A percentile compares a stretch with the other conserved stretches of the same genome.
These are phyloP conservation scores for Brachynemurus nebulosus DNA, from an alignment of 2,888 invertebrate species.

Conservation along the genomic window DNA sequence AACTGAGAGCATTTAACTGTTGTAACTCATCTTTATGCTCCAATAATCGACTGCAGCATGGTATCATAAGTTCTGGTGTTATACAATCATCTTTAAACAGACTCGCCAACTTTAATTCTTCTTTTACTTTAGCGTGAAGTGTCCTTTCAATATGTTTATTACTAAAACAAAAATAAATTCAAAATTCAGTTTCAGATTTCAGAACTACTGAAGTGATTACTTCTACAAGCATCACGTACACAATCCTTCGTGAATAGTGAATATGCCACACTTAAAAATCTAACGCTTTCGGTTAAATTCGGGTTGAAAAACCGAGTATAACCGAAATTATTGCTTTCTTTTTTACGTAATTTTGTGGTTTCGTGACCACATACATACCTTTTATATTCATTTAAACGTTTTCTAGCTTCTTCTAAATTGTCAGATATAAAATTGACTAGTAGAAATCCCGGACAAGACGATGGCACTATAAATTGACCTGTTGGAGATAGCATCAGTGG, in stretches of 20 bases:
- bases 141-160: conserved; percentile 70
- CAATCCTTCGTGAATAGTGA: no score
- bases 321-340: background rate
- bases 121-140: conserved; percentile 49
- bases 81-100: conserved; percentile 83
- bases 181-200: background rate
- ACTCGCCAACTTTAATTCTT: conserved; percentile 52
- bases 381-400: conserved; percentile 57
- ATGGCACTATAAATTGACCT: conserved; percentile 85
- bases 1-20: conserved; percentile 48
- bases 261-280: no score
- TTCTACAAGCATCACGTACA: no score
- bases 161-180: conserved; percentile 29
- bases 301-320: background rate
- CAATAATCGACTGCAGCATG: conserved; percentile 62
- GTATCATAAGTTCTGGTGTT: conserved; percentile 79
- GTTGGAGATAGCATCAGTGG: conserved; percentile 88
- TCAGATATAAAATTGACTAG: conserved; percentile 70
- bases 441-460: conserved; percentile 78
- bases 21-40: conserved; percentile 33
- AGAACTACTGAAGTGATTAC: no score
- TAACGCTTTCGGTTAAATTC: background rate
- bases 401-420: conserved; percentile 59
- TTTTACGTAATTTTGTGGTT: background rate
- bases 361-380: conserved; percentile 47